Evolutionary conservation across 1,140 invertebrate genomes (phyloP).

Genomic region (Babylonia areolata): DNA sequence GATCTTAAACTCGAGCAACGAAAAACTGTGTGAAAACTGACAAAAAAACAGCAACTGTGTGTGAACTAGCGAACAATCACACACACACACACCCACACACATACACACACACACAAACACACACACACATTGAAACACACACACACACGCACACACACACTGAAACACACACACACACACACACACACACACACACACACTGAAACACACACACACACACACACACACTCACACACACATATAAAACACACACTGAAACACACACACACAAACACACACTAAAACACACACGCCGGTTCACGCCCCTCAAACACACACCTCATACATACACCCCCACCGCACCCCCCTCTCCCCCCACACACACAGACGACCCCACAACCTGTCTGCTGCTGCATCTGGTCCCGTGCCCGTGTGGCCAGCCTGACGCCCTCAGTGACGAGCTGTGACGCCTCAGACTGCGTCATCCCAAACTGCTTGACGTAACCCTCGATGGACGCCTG

Average conservation of each 20-base stretch:
- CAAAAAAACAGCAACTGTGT: too few species aligned
- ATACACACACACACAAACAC: too few species aligned
- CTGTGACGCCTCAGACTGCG: slow-evolving; percentile 80
- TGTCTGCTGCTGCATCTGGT: slow-evolving; percentile 41
- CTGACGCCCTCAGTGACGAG: slow-evolving; percentile 80
- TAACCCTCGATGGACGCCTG: slow-evolving; percentile 90
- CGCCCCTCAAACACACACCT: too few species aligned
- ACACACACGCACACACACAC: background rate
- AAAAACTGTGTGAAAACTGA: too few species aligned
- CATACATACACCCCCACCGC: background rate
- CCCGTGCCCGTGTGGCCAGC: slow-evolving; percentile 46
- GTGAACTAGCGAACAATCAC: too few species aligned
- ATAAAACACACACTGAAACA: too few species aligned
- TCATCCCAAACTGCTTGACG: slow-evolving; percentile 82
- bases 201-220: background rate
- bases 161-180: too few species aligned
- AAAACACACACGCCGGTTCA: background rate
- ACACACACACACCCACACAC: too few species aligned
- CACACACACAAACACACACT: background rate
- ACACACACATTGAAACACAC: too few species aligned
- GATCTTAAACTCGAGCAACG: too few species aligned
- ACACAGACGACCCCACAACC: slow-evolving; percentile 31
- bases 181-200: too few species aligned
- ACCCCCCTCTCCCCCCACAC: too few species aligned
- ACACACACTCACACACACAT: background rate